phyloP scores from a whole-genome alignment of 2,797 vertebrate species.

The Gallirallus australis region DNA sequence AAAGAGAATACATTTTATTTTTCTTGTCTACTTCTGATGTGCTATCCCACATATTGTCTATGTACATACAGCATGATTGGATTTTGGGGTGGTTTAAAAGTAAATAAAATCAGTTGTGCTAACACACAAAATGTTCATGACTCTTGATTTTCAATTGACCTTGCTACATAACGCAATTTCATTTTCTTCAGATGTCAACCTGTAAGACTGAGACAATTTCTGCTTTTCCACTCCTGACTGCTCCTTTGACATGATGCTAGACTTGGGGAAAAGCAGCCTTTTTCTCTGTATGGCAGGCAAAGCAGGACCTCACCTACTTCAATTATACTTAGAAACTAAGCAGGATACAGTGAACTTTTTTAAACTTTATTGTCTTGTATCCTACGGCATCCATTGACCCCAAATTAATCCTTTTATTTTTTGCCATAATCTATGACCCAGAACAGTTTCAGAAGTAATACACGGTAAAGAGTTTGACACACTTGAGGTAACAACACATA shows the following conservation, averaged over 20 bases:
- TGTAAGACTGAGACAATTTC: not conserved
- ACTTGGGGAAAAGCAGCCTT: not conserved
- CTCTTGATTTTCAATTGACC: not conserved
- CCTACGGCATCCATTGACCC: too few species aligned
- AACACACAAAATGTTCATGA: not conserved
- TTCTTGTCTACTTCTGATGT: not conserved
- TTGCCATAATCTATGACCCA: not conserved
- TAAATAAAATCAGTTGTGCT: slow-evolving; percentile 59
- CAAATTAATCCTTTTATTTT: not conserved
- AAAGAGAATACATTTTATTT: not conserved
- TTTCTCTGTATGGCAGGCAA: not conserved
- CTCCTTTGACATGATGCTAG: not conserved
- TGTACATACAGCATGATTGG: slow-evolving; percentile 51
- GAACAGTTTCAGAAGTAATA: not conserved
- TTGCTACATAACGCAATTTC: not conserved
- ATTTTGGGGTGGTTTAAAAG: slow-evolving; percentile 49
- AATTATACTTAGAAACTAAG: not conserved
- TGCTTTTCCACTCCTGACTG: not conserved
- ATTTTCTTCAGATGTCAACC: not conserved
- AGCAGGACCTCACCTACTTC: not conserved
- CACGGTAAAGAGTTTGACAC: not conserved
- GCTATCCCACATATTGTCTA: not conserved
- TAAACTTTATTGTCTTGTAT: not conserved
- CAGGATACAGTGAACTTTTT: not conserved
- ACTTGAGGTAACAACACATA: not conserved